Base-by-base conservation (phyloP, 2,113 vertebrate species). In the Phocoena phocoena region DNA sequence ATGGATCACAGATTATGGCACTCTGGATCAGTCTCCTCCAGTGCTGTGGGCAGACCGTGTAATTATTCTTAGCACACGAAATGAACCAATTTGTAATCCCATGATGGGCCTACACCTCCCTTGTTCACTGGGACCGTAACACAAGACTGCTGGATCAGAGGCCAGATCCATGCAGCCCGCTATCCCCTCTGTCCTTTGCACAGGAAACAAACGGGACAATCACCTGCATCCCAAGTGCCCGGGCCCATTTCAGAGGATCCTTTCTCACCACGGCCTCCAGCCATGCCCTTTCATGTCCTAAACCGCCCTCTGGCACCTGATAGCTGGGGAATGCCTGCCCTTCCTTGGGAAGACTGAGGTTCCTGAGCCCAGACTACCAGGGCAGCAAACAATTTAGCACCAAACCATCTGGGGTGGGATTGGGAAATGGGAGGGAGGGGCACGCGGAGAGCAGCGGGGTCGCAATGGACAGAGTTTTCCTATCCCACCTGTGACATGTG, bases 71-170 rank as follows among this genome's bases (percentile, higher is more conserved):
- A 58, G 20, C 28, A 31, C 13, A 79, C 12, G 47, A 13, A 58
- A 68, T 2, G 6, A 50, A 44, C 23, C 74, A 0, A 2, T n/a
- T 55, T 50, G 3, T 38, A 20, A 4, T 60, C 23, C 18, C 28
- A 62, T 0, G 1, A 28, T 11, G 74, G 33, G 2, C 76, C 76
- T 2, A 1, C 47, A 9, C 36, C 10, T 87, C 25, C 8, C 11
- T 76, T 28, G 44, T 3, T 84, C 38, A 47, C 53, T 14, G 5
- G 41, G 14, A 17, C 63, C 17, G 14, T 21, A 8, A 38, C 58
- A 15, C 10, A 31, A 47, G 55, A 33, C 65, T n/a, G 10, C 33
- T 2, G 31, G 31, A 3, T 31, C 25, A 68, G 41, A n/a, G 38
- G 53, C 70, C 55, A 10, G 55, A 14, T 31, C 20, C 38, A 3